Conservation (phyloP, 2,888 invertebrate species). For the Metacarcinus magister region DNA sequence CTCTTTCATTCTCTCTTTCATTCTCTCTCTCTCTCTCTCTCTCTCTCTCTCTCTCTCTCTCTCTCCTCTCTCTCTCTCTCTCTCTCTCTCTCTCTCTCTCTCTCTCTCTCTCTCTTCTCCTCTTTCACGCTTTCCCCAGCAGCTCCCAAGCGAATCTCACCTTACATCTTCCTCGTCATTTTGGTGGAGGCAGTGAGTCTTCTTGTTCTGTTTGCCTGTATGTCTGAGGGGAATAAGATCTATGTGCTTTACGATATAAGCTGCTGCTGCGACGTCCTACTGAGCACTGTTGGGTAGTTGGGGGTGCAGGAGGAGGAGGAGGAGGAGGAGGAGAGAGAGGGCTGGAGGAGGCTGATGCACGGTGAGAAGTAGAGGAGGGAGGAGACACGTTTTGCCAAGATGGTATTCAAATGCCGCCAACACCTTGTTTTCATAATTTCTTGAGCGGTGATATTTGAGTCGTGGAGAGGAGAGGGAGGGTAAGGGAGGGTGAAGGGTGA, state of each 20-base stretch:
- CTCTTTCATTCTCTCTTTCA: constrained; percentile 30
- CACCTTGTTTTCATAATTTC: constrained; percentile 66
- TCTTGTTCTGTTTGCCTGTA: not conserved
- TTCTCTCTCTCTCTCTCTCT: constrained; percentile 28
- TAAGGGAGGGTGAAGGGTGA: not conserved
- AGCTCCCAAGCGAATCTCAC: not conserved
- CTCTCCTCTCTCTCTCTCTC: constrained; percentile 16
- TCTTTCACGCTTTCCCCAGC: constrained; percentile 40
- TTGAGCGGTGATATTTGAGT: constrained; percentile 63
- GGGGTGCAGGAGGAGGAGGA: not conserved
- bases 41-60: not conserved
- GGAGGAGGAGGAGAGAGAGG: not conserved
- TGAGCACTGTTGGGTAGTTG: not conserved
- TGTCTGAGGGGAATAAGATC: constrained; percentile 41
- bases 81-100: constrained; percentile 48
- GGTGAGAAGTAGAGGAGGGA: not conserved
- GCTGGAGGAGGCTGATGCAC: not conserved
- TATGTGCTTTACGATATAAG: constrained; percentile 36
- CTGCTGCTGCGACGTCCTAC: constrained; percentile 26
- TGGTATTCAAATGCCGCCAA: constrained; percentile 66
- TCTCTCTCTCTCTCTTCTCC: constrained; percentile 17
- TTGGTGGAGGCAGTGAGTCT: not conserved
- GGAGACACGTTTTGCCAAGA: constrained; percentile 39
- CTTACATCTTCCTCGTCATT: constrained; percentile 34
- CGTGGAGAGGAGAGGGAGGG: not conserved